Evolutionary conservation across 2,113 vertebrate species (phyloP).

Genomic region (Anarhynchus alexandrinus): DNA sequence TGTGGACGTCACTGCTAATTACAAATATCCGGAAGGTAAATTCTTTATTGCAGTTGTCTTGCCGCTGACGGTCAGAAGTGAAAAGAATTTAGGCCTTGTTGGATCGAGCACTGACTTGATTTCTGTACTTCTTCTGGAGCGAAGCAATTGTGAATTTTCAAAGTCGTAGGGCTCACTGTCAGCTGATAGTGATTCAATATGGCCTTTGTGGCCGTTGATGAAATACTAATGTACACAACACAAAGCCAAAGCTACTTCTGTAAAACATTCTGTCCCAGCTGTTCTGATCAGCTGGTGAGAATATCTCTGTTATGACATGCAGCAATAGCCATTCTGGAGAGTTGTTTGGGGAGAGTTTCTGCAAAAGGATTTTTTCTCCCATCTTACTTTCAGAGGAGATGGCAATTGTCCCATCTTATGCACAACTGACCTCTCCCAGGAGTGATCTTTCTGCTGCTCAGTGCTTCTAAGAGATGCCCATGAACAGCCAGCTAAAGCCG

Average conservation of each 20-base stretch:
- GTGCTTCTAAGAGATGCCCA: background rate
- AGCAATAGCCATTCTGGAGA: background rate
- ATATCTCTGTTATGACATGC: background rate
- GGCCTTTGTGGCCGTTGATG: background rate
- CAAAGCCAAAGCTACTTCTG: background rate
- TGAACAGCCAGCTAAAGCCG: background rate
- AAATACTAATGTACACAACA: background rate
- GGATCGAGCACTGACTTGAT: background rate
- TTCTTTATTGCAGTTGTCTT: background rate
- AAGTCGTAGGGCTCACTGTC: background rate
- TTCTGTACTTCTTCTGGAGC: background rate
- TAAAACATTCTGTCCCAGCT: background rate
- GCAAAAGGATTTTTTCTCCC: background rate
- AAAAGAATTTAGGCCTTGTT: background rate
- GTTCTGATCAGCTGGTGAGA: background rate
- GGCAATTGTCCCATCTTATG: background rate
- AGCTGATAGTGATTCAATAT: background rate
- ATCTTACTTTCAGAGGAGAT: background rate
- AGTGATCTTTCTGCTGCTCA: background rate
- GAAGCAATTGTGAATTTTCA: background rate
- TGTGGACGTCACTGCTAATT: conserved; percentile 75
- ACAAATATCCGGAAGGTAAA: conserved; percentile 86
- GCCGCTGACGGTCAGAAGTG: background rate
- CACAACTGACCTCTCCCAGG: background rate
- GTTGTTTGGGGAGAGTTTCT: background rate